These are phyloP conservation scores for Meles meles DNA, from an alignment of 2,113 vertebrate genomes.

Conservation along the genomic window DNA sequence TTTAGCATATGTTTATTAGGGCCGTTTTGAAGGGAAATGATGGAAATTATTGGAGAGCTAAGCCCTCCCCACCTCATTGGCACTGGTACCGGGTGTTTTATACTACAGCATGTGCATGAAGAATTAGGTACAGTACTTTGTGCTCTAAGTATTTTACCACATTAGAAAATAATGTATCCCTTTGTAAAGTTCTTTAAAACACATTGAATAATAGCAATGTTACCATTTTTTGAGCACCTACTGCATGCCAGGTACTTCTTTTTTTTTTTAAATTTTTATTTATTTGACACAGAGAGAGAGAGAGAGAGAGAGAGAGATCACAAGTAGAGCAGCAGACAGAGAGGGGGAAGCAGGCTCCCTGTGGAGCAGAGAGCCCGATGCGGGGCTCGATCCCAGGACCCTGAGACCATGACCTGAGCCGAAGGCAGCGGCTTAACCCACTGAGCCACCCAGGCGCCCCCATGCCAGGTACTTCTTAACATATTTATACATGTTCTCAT, in stretches of 20 bases:
- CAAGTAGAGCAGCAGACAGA: too few relatives aligned
- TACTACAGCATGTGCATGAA: neutral
- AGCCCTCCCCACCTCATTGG: neutral
- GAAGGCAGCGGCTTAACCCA: too few relatives aligned
- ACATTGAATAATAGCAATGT: neutral
- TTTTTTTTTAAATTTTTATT: too few relatives aligned
- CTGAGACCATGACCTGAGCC: too few relatives aligned
- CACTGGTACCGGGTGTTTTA: neutral
- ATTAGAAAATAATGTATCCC: neutral
- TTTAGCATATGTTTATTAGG: conserved; percentile 21
- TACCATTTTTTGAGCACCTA: neutral
- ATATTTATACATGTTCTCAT: neutral
- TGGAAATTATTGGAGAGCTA: neutral
- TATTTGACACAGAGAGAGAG: too few relatives aligned
- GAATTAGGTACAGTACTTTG: neutral
- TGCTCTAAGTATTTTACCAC: neutral
- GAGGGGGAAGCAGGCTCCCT: too few relatives aligned
- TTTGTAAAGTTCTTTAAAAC: conserved; percentile 22
- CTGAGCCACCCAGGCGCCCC: too few relatives aligned
- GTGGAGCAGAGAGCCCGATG: too few relatives aligned
- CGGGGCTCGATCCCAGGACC: too few relatives aligned
- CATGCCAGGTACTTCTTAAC: neutral
- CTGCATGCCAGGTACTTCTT: neutral
- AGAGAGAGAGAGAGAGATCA: too few relatives aligned
- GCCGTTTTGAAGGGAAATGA: neutral